phyloP scores from a whole-genome alignment of 2,113 vertebrate species.

The Labeo catla region DNA sequence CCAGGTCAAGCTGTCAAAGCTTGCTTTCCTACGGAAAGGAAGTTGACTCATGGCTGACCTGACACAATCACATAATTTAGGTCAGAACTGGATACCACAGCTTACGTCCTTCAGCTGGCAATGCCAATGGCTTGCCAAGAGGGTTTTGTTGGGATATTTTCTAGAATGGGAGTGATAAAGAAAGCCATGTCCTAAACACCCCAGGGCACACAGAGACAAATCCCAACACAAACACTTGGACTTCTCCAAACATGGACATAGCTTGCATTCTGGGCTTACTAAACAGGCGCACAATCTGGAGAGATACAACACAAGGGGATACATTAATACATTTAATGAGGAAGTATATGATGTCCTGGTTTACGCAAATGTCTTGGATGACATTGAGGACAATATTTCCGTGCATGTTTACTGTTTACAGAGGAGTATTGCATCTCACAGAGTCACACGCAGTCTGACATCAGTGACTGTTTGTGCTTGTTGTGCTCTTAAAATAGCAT shows the following conservation, averaged over 20 bases:
- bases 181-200: background rate
- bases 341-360: background rate
- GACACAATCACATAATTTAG: conserved; percentile 60
- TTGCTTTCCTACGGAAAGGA: background rate
- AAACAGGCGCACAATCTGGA: background rate
- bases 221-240: background rate
- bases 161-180: conserved; percentile 9
- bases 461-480: conserved; percentile 23
- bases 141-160: conserved; percentile 37
- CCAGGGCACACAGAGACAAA: background rate
- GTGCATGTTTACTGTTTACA: conserved; percentile 45
- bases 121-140: conserved; percentile 57
- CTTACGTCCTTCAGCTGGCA: conserved; percentile 67
- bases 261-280: background rate
- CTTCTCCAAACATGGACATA: background rate
- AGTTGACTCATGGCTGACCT: conserved; percentile 27
- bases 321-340: background rate
- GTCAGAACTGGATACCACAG: conserved; percentile 65
- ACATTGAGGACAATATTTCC: background rate
- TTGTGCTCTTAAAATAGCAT: conserved; percentile 39
- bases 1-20: conserved; percentile 27
- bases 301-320: background rate
- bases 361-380: background rate
- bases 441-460: conserved; percentile 33
- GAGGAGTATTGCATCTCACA: background rate